Percentiles rank a stretch among this genome's conserved stretches.
Evolutionary conservation across 2,888 invertebrate genomes (phyloP).

Genomic region (Patella ulyssiponensis): DNA sequence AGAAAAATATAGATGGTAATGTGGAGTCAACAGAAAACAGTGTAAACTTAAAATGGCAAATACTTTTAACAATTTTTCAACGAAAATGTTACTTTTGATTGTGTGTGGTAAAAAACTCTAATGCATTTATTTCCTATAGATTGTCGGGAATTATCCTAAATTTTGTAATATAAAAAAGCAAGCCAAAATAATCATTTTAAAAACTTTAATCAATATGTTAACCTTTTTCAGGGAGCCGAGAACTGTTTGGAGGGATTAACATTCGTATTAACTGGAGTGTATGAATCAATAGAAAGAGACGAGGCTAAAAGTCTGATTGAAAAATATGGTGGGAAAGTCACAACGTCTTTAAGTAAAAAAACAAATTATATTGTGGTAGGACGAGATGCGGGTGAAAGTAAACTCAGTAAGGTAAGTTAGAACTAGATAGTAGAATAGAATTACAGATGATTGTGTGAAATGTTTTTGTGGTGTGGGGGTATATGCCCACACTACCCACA

Average conservation of each 20-base stretch:
- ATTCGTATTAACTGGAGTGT: conserved; percentile 83
- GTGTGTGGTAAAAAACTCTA: too few species aligned
- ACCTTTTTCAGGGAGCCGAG: conserved; percentile 66
- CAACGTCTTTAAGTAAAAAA: conserved; percentile 83
- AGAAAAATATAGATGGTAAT: too few species aligned
- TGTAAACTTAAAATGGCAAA: too few species aligned
- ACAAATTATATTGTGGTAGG: conserved; percentile 88
- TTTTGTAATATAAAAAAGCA: neutral
- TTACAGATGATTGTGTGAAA: too few species aligned
- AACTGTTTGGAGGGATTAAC: conserved; percentile 72
- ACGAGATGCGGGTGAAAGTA: conserved; percentile 88
- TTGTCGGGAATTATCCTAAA: neutral
- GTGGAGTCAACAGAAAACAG: too few species aligned
- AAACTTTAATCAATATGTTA: neutral
- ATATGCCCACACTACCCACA: too few species aligned
- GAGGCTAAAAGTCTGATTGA: conserved; percentile 83
- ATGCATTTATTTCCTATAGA: neutral
- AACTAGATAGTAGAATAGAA: too few species aligned
- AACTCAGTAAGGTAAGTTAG: conserved; percentile 79
- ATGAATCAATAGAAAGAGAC: conserved; percentile 89
- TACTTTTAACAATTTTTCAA: too few species aligned
- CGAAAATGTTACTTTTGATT: too few species aligned
- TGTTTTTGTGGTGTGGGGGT: too few species aligned
- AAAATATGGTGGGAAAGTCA: conserved; percentile 86
- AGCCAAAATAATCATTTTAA: neutral